Base-by-base conservation (phyloP, 2,888 invertebrate species). In the Meteorus cinctellus region DNA sequence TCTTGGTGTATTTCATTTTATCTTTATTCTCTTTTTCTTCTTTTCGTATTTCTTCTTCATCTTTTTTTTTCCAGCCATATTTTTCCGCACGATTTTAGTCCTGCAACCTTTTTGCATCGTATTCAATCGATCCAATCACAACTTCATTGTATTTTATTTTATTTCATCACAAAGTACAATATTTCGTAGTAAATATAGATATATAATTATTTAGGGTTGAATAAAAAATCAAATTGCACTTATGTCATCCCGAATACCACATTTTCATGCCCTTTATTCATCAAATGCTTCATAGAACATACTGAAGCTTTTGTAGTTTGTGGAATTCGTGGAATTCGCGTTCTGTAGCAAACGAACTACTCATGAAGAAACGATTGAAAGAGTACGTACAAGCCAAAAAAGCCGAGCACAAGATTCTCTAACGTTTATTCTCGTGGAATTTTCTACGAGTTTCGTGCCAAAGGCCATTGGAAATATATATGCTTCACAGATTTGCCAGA, bases 271-370 rank as follows among this genome's bases (percentile, higher is more conserved):
- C 16, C 45, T 14, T 12, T 48, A 48, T 55, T n/a, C n/a, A 4
- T 24, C n/a, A 4, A 2, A 19, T 10, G n/a, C 19, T 19, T 19
- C 4, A n/a, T 19, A 19, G 5, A 19, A 19, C 4, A 10, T 55
- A 19, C 19, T 19, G 8, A 55, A 4, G 55, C 19, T 19, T 62
- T 62, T 62, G 62, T 62, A 10, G 29, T 14, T 16, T 16, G 16
- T 14, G 60, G 27, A 60, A 60, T 60, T 60, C 27, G 3, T 60
- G 60, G 29, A 60, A 60, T 60, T 60, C 60, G 27, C 8, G 27
- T 27, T 27, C 16, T 27, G 60, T 4, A 16, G 60, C 60, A 27
- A 60, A 29, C 60, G 29, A 14, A 6, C 16, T 10, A 12, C 5
- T 1, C 16, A 60, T 16, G 8, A 14, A 16, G 6, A 60, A 16